Evolutionary conservation across 2,113 vertebrate species (phyloP).

Genomic region (Erythrolamprus reginae): DNA sequence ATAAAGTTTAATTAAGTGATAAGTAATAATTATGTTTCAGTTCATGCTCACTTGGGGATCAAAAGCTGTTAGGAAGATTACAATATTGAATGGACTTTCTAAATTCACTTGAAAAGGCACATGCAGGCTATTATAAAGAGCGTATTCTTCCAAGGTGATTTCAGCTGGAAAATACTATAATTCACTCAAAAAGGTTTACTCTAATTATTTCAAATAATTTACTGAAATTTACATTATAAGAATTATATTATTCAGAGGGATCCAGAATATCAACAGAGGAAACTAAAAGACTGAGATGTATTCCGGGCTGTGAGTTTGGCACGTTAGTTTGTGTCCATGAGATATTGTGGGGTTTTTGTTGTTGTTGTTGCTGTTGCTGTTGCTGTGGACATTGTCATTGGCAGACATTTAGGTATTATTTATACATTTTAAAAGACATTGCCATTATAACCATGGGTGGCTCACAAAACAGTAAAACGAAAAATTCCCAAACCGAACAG

Average conservation of each 20-base stretch:
- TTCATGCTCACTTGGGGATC: conserved; percentile 54
- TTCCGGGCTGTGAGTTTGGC: background rate
- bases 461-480: background rate
- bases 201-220: background rate
- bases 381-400: background rate
- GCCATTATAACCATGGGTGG: background rate
- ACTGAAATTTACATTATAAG: background rate
- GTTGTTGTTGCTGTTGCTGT: background rate
- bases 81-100: conserved; percentile 20
- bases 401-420: background rate
- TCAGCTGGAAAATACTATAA: background rate
- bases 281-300: background rate
- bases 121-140: background rate
- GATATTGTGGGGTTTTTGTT: background rate
- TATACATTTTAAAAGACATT: background rate
- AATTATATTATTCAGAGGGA: background rate
- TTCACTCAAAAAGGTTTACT: background rate
- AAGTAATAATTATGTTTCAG: conserved; percentile 60
- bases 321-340: background rate
- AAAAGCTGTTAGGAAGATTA: conserved; percentile 37
- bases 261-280: background rate
- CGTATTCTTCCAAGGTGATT: background rate
- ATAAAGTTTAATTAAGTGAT: conserved; percentile 44
- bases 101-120: conserved; percentile 19
- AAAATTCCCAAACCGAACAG: background rate